Base-by-base conservation (phyloP, 2,888 invertebrate species). In the Amphiduros pacificus region DNA sequence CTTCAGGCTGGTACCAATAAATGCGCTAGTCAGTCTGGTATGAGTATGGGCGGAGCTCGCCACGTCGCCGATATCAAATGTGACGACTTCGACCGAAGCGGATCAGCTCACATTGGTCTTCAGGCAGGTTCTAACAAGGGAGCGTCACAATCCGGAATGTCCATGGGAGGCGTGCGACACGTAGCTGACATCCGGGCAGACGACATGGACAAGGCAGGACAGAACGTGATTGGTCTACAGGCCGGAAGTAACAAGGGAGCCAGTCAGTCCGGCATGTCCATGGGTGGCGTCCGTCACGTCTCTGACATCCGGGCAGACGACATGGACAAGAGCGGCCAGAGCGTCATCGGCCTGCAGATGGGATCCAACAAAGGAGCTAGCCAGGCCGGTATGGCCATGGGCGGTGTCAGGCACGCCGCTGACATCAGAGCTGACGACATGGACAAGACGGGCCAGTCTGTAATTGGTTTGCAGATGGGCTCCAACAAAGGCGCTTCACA, bases 241-340 rank as follows among this genome's bases (percentile, higher is more conserved):
- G 70, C 76, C 40, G 82, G 82, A 6, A 74, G 71, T 57, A 82
- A 81, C 67, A 75, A 80, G 67, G 74, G 74, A 6, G 81, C 81
- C 28, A 73, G 71, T 32, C 82, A 82, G 32, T 32, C 54, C 22
- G 50, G 79, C 6, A 81, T 81, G 81, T 59, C 71, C 32, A 75
- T 79, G 64, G 81, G 81, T 6, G 71, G 74, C 22, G 72, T 73
- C 1, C 67, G 82, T 44, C 79, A 80, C 63, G 75, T 75, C 11
- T 71, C 78, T 32, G 80, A 81, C 64, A 80, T 80, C 61, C 55
- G 75, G 28, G 75, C 76, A 24, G 81, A 79, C 59, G 78, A 79
- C 27, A 68, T 73, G 56, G 61, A 66, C 48, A 69, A 70, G 27
- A 73, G 73, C 48, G 76, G 78, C 6, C 73, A 76, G 3, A 72